phyloP scores from a whole-genome alignment of 1,140 invertebrate species.

The Papilio polytes region DNA sequence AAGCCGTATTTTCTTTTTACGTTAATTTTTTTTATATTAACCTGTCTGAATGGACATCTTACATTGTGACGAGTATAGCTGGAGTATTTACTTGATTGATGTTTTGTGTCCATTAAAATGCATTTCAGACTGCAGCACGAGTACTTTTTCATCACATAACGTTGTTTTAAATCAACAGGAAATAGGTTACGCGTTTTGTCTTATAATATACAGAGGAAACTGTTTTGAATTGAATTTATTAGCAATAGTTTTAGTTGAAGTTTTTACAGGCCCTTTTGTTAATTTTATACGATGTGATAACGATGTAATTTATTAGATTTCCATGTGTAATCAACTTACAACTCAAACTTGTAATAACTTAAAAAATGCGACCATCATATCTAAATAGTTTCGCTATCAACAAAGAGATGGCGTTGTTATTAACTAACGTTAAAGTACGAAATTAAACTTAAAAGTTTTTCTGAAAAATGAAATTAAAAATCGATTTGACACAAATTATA shows the following conservation, averaged over 20 bases:
- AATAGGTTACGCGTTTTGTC: background rate
- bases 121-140: background rate
- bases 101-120: constrained; percentile 5
- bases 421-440: background rate
- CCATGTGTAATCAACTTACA: background rate
- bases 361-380: background rate
- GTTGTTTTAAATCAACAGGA: constrained; percentile 2
- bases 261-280: background rate
- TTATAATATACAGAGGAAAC: background rate
- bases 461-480: background rate
- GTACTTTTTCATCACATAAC: background rate
- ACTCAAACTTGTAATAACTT: background rate
- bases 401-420: background rate
- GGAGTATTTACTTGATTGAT: background rate
- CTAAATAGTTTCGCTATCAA: background rate
- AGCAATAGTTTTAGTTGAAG: background rate
- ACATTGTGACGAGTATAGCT: background rate
- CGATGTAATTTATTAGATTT: background rate
- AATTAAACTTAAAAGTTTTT: too few species aligned
- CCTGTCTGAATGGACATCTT: background rate
- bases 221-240: background rate
- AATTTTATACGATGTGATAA: background rate
- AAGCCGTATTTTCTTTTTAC: background rate
- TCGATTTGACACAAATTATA: background rate
- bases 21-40: too few species aligned